Conservation (phyloP, 2,113 vertebrate genomes). For the Cynoglossus semilaevis region DNA sequence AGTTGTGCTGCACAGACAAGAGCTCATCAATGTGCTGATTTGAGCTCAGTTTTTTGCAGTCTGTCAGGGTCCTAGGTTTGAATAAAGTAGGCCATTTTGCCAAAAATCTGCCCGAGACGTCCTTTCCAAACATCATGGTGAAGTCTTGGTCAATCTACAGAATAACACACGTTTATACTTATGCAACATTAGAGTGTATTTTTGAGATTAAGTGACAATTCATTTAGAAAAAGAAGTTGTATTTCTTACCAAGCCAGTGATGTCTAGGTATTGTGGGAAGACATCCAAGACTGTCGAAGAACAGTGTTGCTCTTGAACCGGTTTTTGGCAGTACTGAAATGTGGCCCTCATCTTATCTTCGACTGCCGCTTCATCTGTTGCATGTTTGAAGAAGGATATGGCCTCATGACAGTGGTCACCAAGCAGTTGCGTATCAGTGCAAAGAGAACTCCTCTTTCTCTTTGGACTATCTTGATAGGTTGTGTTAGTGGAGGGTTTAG, state of each 20-base stretch:
- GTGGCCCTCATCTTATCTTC: constrained; percentile 33
- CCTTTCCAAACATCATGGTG: too few relatives aligned
- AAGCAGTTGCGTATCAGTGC: constrained; percentile 6
- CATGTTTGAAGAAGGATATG: neutral
- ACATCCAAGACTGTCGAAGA: constrained; percentile 13
- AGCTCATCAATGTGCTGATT: neutral
- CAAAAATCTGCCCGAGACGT: too few relatives aligned
- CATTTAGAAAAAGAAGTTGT: too few relatives aligned
- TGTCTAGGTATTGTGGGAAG: too few relatives aligned
- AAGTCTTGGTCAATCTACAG: too few relatives aligned
- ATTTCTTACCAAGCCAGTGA: too few relatives aligned
- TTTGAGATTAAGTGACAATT: too few relatives aligned
- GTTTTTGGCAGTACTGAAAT: constrained; percentile 23
- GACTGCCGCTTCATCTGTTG: constrained; percentile 8
- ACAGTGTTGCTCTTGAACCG: constrained; percentile 13
- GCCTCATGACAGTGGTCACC: constrained; percentile 19
- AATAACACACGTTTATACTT: too few relatives aligned
- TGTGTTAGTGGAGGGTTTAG: neutral
- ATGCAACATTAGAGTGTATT: too few relatives aligned
- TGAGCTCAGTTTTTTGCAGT: constrained; percentile 3
- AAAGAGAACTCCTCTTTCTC: constrained; percentile 2
- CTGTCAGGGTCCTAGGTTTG: constrained; percentile 15
- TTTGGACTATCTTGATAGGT: neutral
- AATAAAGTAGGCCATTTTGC: too few relatives aligned
- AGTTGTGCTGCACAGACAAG: constrained; percentile 1